Evolutionary conservation across 2,888 invertebrate species (phyloP), one percentile per base, ranked within the genome.

Genomic region (Drosophila leonis): DNA sequence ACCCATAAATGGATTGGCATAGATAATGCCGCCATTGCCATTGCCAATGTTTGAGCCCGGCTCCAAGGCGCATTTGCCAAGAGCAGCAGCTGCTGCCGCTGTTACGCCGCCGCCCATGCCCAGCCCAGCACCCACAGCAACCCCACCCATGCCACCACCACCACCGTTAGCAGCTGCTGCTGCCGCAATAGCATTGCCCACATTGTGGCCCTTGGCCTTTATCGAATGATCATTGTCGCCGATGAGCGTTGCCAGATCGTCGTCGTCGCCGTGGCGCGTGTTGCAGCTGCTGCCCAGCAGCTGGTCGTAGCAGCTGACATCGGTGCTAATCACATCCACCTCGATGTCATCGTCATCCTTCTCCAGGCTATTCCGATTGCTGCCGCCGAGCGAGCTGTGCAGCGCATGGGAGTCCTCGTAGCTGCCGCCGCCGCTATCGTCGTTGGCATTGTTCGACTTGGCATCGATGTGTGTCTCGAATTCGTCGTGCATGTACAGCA

Each of bases 1-100:
- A 93, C 93, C 93, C 92, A 93, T 90, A 82, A 93, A 93, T 52
- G 92, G 93, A 92, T 93, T 93, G 91, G 92, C 91, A 90, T 93
- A 93, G 73, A 93, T 93, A 66, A 93, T 91, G 60, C 80, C 74
- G 65, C 67, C 83, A 87, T 91, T 83, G 57, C 67, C 83, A 85
- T 91, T 83, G 61, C 80, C 74, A 33, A 31, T 13, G 5, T 37
- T n/a, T 4, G 48, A 48, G 48, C 18, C 39, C 18, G 65, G 18
- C 65, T 66, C 65, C 65, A 65, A 24, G 2, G 64, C 51, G 44
- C 57, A 44, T 18, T 33, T 51, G 42, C 42, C 65, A 7, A 44
- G 35, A 12, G 65, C 49, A 27, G 31, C 57, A 10, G 24, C 44
- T 6, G 46, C 27, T 18, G 27, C 18, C 12, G 39, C 37, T 37